Conservation (phyloP, 2,797 vertebrate species). For the Myioborus miniatus region DNA sequence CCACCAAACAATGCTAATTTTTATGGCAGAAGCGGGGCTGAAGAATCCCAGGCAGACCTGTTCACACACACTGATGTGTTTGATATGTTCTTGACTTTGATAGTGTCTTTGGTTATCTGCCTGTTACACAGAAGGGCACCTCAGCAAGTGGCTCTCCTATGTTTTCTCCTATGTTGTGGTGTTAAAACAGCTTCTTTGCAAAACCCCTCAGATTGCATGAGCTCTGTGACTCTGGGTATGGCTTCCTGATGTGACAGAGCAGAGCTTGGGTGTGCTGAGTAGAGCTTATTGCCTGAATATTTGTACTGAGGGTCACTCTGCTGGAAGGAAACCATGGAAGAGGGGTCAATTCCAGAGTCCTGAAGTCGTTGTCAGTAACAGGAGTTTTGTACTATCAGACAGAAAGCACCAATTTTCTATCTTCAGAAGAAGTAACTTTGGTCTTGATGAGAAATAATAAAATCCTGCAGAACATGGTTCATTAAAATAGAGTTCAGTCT, state of each 20-base stretch:
- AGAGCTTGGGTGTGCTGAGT: rapidly evolving
- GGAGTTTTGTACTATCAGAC: not conserved
- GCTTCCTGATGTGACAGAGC: not conserved
- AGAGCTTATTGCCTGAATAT: not conserved
- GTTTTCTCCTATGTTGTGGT: not conserved
- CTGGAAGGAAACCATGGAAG: not conserved
- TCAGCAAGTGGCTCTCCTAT: not conserved
- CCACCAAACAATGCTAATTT: not conserved
- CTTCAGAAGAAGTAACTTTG: not conserved
- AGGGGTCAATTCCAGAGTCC: not conserved
- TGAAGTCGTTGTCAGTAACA: rapidly evolving
- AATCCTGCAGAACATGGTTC: not conserved
- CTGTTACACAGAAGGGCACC: not conserved
- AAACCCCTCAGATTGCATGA: not conserved
- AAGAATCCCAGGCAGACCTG: not conserved
- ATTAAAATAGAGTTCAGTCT: not conserved
- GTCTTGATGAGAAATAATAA: not conserved
- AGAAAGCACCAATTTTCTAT: not conserved
- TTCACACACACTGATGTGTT: not conserved
- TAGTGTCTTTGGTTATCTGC: not conserved
- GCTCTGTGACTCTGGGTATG: not conserved
- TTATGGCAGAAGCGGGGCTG: not conserved
- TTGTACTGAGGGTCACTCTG: not conserved
- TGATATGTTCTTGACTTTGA: not conserved
- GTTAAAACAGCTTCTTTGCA: not conserved